These are phyloP conservation scores for Epicauta chinensis DNA, from an alignment of 1,140 invertebrate species.

Conservation along the genomic window DNA sequence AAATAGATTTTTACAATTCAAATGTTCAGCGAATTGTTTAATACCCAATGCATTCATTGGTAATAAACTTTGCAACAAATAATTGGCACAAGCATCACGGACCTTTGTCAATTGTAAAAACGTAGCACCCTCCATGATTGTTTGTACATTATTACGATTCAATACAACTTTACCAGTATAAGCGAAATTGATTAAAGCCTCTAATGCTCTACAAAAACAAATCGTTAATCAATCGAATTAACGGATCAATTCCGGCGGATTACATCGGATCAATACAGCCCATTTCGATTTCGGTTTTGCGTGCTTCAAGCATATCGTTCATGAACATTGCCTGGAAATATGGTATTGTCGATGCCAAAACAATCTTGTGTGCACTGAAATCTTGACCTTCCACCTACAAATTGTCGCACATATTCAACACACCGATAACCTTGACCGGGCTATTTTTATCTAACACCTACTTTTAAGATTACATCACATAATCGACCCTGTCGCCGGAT, in stretches of 20 bases:
- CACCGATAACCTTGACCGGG: too few relatives aligned
- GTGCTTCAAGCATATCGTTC: slow-evolving; percentile 81
- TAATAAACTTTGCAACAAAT: slow-evolving; percentile 70
- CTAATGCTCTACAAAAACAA: slow-evolving; percentile 60
- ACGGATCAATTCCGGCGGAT: too few relatives aligned
- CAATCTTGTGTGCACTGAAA: slow-evolving; percentile 78
- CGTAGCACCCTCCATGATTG: slow-evolving; percentile 79
- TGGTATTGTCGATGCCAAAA: slow-evolving; percentile 80
- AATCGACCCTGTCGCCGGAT: slow-evolving; percentile 76
- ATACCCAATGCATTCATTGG: slow-evolving; percentile 82
- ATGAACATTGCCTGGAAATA: slow-evolving; percentile 93
- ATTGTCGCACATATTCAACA: slow-evolving; percentile 14
- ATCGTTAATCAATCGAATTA: slow-evolving; percentile 16
- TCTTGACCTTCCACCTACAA: slow-evolving; percentile 70
- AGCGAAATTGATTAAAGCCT: slow-evolving; percentile 80
- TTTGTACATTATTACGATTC: slow-evolving; percentile 76
- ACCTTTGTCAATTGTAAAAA: slow-evolving; percentile 79
- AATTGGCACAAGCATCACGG: slow-evolving; percentile 77
- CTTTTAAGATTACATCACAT: slow-evolving; percentile 83
- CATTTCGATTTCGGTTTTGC: slow-evolving; percentile 75
- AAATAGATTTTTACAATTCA: slow-evolving; percentile 66
- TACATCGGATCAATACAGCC: slow-evolving; percentile 74
- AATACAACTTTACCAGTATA: slow-evolving; percentile 78
- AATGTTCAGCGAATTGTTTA: slow-evolving; percentile 73
- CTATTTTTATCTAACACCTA: slow-evolving; percentile 39